These are phyloP conservation scores for Ardeotis arabs DNA, from an alignment of 2,113 vertebrate genomes.

Conservation along the genomic window DNA sequence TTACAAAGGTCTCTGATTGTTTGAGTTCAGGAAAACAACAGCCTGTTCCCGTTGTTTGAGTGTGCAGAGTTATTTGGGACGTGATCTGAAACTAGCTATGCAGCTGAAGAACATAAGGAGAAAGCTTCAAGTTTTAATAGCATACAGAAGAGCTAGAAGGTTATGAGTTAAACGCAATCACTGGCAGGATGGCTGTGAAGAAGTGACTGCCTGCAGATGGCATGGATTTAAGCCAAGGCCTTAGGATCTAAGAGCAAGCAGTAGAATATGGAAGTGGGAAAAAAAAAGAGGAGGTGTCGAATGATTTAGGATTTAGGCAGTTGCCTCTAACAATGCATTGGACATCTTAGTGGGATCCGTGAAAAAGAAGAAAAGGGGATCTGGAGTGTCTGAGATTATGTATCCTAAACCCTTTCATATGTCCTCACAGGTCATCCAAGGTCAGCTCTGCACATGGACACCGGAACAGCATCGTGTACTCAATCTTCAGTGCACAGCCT, in stretches of 20 bases:
- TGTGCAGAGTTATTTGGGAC: neutral
- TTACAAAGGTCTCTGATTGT: neutral
- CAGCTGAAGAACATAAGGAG: neutral
- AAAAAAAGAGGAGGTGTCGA: neutral
- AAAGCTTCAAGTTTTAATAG: neutral
- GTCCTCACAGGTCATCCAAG: neutral
- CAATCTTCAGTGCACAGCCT: neutral
- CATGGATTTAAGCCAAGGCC: neutral
- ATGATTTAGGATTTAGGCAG: neutral
- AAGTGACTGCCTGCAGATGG: neutral
- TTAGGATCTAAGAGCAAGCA: neutral
- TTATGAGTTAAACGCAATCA: neutral
- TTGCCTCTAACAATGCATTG: neutral
- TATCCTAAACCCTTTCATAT: neutral
- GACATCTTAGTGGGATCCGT: neutral
- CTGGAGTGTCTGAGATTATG: neutral
- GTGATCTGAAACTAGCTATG: neutral
- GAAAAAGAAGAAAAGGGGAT: neutral
- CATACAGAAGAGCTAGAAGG: neutral
- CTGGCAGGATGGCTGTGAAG: neutral
- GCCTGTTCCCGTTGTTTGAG: neutral
- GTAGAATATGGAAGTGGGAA: neutral
- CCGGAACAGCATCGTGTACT: neutral
- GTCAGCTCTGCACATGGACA: fast-evolving
- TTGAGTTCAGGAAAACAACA: neutral